Conservation (phyloP, 2,797 vertebrate genomes). For the Acanthurus lineatus region DNA sequence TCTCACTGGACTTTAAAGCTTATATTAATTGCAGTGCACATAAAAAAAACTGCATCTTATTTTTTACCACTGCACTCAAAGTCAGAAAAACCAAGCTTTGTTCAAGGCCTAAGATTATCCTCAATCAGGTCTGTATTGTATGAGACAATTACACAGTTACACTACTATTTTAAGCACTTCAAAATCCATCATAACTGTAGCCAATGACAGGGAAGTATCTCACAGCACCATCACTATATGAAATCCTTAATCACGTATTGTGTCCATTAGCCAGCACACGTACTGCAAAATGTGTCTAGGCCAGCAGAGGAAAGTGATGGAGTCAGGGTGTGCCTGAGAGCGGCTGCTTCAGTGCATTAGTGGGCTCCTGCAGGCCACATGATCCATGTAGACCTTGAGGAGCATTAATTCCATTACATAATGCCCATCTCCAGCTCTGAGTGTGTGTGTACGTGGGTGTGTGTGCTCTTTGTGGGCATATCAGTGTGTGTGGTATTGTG, state of each 20-base stretch:
- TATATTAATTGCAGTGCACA: no score
- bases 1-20: not conserved
- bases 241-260: slow-evolving; percentile 24
- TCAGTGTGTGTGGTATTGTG: slow-evolving; percentile 58
- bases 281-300: slow-evolving; percentile 44
- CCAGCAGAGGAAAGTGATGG: slow-evolving; percentile 57
- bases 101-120: not conserved
- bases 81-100: not conserved
- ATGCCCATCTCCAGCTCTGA: slow-evolving; percentile 53
- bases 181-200: not conserved
- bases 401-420: slow-evolving; percentile 81
- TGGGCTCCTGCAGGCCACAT: slow-evolving; percentile 65
- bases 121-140: not conserved
- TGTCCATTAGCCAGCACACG: slow-evolving; percentile 42
- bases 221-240: not conserved
- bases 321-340: slow-evolving; percentile 66
- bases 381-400: slow-evolving; percentile 72
- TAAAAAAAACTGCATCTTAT: not conserved
- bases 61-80: not conserved
- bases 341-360: slow-evolving; percentile 70
- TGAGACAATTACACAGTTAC: not conserved
- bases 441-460: slow-evolving; percentile 45
- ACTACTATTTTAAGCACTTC: not conserved
- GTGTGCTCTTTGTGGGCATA: slow-evolving; percentile 38
- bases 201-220: not conserved